Evolutionary conservation across 2,888 invertebrate species (phyloP), one percentile per base, ranked within the genome.

Genomic region (Nebria brevicollis): DNA sequence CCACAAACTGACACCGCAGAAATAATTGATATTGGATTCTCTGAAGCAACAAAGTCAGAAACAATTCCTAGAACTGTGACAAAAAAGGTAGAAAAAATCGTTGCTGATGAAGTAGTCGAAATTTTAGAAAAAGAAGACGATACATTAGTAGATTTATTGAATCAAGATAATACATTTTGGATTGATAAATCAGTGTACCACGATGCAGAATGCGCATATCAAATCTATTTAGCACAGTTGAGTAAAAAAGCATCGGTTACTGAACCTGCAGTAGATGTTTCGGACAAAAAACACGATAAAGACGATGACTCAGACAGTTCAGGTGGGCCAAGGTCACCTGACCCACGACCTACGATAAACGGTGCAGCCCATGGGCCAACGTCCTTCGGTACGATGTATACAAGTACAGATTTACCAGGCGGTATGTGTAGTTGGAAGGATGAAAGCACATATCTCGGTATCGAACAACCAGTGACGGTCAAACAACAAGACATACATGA

Each of bases 341-440:
- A 82, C 81, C 84, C 86, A 42, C 77, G 83, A 80, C 82, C 84
- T 7, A 83, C 77, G 5, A 81, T 81, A 34, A 79, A 82, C 41
- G 82, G 82, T 25, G 83, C 83, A 72, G 74, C 83, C 11, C 66
- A 77, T 73, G 79, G 76, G n/a, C 77, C 82, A 34, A 74, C 82
- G 34, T 75, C 86, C 26, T 92, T 91, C 74, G 89, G 89, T 65
- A 93, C 94, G 13, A 92, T 93, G 86, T 93, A 92, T 85, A 91
- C 93, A 85, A 92, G 93, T 75, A 93, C 94, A 86, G 94, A 94
- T 89, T 90, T 95, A 84, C 95, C 95, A 6, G 95, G 95, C 83
- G 95, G 95, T 79, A 92, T 95, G 85, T 94, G 94, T 88, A 94
- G 94, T 87, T 95, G 95, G 95, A 93, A 93, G 87, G 95, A 95